Evolutionary conservation across 2,888 invertebrate genomes (phyloP), one percentile per base, ranked within the genome.

Genomic region (Creontiades dilutus): DNA sequence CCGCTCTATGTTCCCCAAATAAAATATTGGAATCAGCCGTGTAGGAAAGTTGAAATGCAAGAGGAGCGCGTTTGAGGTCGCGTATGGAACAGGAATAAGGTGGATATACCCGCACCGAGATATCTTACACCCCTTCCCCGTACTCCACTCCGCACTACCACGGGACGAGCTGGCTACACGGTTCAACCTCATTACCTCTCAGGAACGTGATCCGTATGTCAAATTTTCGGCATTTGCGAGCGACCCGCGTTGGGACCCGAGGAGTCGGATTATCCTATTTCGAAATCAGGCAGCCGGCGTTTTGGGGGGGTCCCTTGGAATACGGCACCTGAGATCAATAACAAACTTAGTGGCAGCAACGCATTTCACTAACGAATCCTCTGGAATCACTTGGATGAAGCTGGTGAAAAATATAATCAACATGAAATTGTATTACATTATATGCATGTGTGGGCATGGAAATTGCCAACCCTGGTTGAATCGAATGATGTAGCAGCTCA

Each of bases 121-220:
- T 52, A 52, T 52, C 16, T 37, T 37, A 37, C 7, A 37, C 37
- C 2, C 37, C 37, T 4, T 7, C 37, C 2, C 37, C 37, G 7
- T 4, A 2, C 3, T 5, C 52, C 52, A 5, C 52, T 52, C 52
- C 13, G n/a, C n/a, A n/a, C n/a, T 52, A 52, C 52, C 1, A 52
- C 5, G n/a, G n/a, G n/a, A n/a, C n/a, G n/a, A n/a, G n/a, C 57
- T n/a, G n/a, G 68, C 23, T 68, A 11, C 68, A 9, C 19, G 68
- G 68, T 68, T 68, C 68, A 68, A 68, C 68, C 68, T 68, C 68
- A 68, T 68, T 68, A 68, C 68, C 19, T 68, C 68, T 27, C 11
- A 11, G 13, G 68, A 68, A 68, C 68, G 68, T 68, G 68, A 68
- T 68, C 68, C 68, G 68, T 68, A 68, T 68, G 68, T 68, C 68